A percentile compares a stretch with the other conserved stretches of the same genome.
phyloP scores from a whole-genome alignment of 2,797 vertebrate species.

The Tangara arthus region DNA sequence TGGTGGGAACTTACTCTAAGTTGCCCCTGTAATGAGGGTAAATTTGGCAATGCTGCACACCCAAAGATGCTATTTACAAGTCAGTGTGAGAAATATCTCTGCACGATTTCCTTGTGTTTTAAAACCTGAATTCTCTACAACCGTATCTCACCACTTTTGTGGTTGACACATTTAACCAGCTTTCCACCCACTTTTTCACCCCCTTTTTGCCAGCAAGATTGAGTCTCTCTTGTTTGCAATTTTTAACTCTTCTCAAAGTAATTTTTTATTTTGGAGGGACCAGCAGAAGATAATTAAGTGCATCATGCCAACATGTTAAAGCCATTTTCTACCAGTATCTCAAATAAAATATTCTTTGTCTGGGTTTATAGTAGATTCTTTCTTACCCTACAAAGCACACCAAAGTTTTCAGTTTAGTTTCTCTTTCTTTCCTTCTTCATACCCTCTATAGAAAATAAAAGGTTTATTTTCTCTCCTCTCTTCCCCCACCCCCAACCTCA shows the following conservation, averaged over 20 bases:
- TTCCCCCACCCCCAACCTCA: neutral
- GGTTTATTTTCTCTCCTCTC: neutral
- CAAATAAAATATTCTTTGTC: neutral
- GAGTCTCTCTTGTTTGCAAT: neutral
- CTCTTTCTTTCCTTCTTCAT: neutral
- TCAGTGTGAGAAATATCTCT: constrained; percentile 9
- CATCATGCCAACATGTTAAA: neutral
- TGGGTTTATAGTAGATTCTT: neutral
- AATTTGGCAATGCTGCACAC: neutral
- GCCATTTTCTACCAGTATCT: neutral
- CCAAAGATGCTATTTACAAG: neutral
- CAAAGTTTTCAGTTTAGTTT: neutral
- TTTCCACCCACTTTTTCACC: constrained; percentile 24
- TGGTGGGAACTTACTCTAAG: neutral
- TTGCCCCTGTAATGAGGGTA: neutral
- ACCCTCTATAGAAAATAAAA: neutral
- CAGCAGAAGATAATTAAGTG: neutral
- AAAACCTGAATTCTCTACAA: neutral
- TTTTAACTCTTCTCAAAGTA: neutral
- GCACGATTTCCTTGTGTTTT: constrained; percentile 10
- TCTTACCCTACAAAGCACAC: neutral
- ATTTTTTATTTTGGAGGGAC: neutral
- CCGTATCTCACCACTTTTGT: neutral
- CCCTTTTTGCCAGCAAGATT: neutral
- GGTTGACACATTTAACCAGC: constrained; percentile 30